Base-by-base conservation (phyloP, 2,888 invertebrate genomes). In the Xanthostigma xanthostigma region DNA sequence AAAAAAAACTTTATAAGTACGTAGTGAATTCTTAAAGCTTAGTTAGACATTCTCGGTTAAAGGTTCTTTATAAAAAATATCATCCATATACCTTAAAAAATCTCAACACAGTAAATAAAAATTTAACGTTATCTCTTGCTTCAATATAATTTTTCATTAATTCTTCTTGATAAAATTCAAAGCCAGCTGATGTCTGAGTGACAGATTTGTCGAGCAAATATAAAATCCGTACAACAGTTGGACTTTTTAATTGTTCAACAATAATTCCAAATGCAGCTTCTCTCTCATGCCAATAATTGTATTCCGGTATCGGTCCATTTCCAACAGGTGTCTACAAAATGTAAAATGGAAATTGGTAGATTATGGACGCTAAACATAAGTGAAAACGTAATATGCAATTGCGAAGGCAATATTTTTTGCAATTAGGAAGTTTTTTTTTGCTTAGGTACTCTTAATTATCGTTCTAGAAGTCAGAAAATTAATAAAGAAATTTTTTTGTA, bases 221-320 rank as follows among this genome's bases (percentile, higher is more conserved):
- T 9, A 80, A 61, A 56, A 86, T 79, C 57, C 74, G 72, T 43
- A 75, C 69, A 0, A 86, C 77, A 54, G 73, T 73, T 0, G 81
- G 78, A 38, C 83, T 79, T 59, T 86, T 86, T 38, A 93, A 66
- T 61, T 93, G 90, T 57, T 93, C 91, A 17, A 84, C 78, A 1
- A 91, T 67, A 33, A 83, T 71, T 49, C 88, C 85, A 17, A 91
- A 70, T 47, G 83, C 82, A 0, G 81, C 77, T 61, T 90, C 84
- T 53, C 84, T 73, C 58, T 86, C 82, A 46, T 84, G 76, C 93
- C 93, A 94, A 58, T 85, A 86, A 51, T 82, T 81, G 60, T 86
- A 87, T 62, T 92, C 92, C 0, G 87, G 81, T 48, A 92, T 74
- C 0, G 92, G 91, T 0, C 87, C 86, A 50, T 81, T 76, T 0